phyloP scores from a whole-genome alignment of 2,797 vertebrate genomes.

The Cephalopachus bancanus region DNA sequence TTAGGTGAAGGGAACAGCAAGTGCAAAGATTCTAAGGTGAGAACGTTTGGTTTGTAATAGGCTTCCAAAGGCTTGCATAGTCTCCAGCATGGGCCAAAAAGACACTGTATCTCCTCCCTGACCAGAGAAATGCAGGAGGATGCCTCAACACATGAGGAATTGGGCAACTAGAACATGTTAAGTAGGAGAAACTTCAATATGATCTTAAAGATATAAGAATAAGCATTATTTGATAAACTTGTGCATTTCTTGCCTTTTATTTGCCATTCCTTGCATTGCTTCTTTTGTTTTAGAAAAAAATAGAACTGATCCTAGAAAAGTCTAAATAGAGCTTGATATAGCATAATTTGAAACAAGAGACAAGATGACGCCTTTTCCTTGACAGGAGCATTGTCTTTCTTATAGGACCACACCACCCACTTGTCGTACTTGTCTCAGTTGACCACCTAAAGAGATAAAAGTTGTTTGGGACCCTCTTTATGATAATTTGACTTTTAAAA shows the following conservation, averaged over 20 bases:
- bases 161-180: neutral
- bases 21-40: neutral
- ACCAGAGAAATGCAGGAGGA: neutral
- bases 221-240: neutral
- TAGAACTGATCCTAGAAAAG: neutral
- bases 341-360: neutral
- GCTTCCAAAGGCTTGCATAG: neutral
- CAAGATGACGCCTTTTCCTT: neutral
- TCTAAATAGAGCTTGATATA: neutral
- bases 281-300: conserved; percentile 23
- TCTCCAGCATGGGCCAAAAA: neutral
- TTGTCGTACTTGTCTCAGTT: neutral
- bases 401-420: neutral
- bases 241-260: neutral
- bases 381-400: neutral
- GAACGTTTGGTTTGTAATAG: neutral
- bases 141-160: neutral
- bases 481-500: neutral
- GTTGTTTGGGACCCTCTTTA: neutral
- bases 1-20: neutral
- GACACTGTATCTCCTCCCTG: neutral
- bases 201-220: neutral
- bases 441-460: neutral
- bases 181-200: neutral
- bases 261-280: neutral